Percentiles rank a stretch among this genome's conserved stretches.
Conservation (phyloP, 2,888 invertebrate genomes). For the Amphipyra berbera region DNA sequence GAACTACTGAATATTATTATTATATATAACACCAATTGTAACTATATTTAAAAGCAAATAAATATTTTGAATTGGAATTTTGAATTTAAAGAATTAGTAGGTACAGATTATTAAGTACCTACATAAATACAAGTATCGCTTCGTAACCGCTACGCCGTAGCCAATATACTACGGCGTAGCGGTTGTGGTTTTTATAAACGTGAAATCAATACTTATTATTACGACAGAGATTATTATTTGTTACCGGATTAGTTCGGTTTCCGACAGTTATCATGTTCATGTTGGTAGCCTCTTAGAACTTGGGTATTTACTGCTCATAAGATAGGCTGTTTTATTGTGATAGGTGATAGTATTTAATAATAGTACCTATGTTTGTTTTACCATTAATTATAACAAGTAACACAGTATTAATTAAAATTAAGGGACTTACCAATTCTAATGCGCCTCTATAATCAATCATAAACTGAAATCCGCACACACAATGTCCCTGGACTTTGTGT, state of each 20-base stretch:
- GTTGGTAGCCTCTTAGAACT: constrained; percentile 18
- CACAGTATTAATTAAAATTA: constrained; percentile 7
- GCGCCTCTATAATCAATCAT: constrained; percentile 41
- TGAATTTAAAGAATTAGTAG: no score
- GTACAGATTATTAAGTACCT: constrained; percentile 4
- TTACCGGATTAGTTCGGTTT: constrained; percentile 19
- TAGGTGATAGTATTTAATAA: constrained; percentile 16
- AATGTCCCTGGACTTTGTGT: constrained; percentile 23
- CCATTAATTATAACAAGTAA: background rate
- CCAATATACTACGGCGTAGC: constrained; percentile 18
- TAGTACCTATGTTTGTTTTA: background rate
- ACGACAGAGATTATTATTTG: constrained; percentile 32
- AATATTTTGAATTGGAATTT: no score
- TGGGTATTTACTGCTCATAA: constrained; percentile 2
- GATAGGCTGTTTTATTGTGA: constrained; percentile 18
- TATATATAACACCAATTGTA: no score
- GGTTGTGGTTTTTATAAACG: constrained; percentile 36
- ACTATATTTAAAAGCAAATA: no score
- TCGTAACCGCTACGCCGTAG: no score
- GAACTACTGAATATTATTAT: no score
- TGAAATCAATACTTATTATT: constrained; percentile 34
- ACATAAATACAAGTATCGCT: background rate
- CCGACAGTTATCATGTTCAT: constrained; percentile 16
- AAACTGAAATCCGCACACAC: constrained; percentile 41
- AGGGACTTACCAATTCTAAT: constrained; percentile 16